phyloP scores from a whole-genome alignment of 1,140 invertebrate species.

The Cydia fagiglandana region DNA sequence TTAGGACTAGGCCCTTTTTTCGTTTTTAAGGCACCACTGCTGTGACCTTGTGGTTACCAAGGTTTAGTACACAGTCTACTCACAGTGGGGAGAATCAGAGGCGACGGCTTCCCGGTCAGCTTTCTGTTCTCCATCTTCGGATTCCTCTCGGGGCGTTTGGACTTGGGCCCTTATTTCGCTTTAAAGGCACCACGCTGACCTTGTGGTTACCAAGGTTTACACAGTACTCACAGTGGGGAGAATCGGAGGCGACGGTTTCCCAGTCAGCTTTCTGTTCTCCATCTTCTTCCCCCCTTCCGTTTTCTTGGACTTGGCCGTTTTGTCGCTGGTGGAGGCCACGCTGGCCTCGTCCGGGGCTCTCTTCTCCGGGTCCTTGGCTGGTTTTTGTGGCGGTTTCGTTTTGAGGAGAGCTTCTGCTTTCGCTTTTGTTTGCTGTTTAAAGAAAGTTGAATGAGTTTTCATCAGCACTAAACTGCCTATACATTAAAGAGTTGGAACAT shows the following conservation, averaged over 20 bases:
- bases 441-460: too few relatives aligned
- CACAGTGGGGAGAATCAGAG: too few relatives aligned
- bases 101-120: too few relatives aligned
- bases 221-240: not conserved
- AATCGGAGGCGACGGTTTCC: slow-evolving; percentile 43
- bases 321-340: slow-evolving; percentile 22
- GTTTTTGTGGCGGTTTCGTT: slow-evolving; percentile 53
- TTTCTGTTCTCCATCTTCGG: too few relatives aligned
- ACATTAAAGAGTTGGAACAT: too few relatives aligned
- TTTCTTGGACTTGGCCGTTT: slow-evolving; percentile 37
- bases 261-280: slow-evolving; percentile 43
- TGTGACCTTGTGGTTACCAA: too few relatives aligned
- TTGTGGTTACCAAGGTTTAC: not conserved
- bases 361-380: slow-evolving; percentile 54
- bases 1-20: too few relatives aligned
- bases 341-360: slow-evolving; percentile 51
- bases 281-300: slow-evolving; percentile 44
- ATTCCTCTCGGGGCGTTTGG: too few relatives aligned
- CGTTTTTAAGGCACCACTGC: too few relatives aligned
- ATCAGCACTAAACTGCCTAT: too few relatives aligned
- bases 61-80: too few relatives aligned
- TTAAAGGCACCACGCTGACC: not conserved
- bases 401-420: slow-evolving; percentile 74
- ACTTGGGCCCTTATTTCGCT: too few relatives aligned
- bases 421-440: slow-evolving; percentile 62